phyloP scores from a whole-genome alignment of 30 jellyfish, hydroid and myxozoan species.

The Aurelia aurita complex sp. Pacific region DNA sequence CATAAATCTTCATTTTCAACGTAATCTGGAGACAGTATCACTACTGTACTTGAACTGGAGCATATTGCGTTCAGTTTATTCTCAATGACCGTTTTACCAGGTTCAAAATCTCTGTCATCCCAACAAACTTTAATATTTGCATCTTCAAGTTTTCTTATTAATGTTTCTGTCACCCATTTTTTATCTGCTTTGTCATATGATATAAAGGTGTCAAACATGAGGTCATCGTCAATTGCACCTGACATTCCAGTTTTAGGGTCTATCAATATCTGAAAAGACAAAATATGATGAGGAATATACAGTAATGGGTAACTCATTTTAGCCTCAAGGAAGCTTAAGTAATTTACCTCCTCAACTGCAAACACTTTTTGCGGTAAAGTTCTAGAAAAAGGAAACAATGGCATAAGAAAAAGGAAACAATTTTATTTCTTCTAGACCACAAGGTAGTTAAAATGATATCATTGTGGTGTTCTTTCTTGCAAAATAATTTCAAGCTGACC shows the following conservation, averaged over 20 bases:
- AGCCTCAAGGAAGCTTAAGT: too few relatives aligned
- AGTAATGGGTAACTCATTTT: too few relatives aligned
- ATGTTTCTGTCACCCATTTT: conserved; percentile 57
- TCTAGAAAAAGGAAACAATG: too few relatives aligned
- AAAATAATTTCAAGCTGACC: too few relatives aligned
- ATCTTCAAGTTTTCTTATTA: conserved; percentile 38
- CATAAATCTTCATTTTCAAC: conserved; percentile 37
- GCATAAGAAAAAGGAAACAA: too few relatives aligned
- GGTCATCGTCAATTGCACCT: conserved; percentile 17
- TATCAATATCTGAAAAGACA: too few relatives aligned
- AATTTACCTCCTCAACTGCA: too few relatives aligned
- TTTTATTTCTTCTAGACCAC: too few relatives aligned
- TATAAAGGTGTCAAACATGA: conserved; percentile 34
- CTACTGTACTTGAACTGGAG: conserved; percentile 48
- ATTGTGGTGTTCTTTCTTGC: too few relatives aligned
- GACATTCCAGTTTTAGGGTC: conserved; percentile 5
- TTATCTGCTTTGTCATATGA: conserved; percentile 49
- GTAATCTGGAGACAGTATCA: conserved; percentile 37
- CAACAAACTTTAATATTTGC: conserved; percentile 52
- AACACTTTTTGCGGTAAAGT: too few relatives aligned
- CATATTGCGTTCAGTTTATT: conserved; percentile 53
- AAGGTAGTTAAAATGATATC: too few relatives aligned
- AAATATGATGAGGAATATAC: too few relatives aligned
- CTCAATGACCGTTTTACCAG: conserved; percentile 53
- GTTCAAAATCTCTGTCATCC: conserved; percentile 71